Percentiles rank a stretch among this genome's conserved stretches.
These are phyloP conservation scores for Neosalanx taihuensis DNA, from an alignment of 2,797 vertebrate genomes.

Conservation along the genomic window DNA sequence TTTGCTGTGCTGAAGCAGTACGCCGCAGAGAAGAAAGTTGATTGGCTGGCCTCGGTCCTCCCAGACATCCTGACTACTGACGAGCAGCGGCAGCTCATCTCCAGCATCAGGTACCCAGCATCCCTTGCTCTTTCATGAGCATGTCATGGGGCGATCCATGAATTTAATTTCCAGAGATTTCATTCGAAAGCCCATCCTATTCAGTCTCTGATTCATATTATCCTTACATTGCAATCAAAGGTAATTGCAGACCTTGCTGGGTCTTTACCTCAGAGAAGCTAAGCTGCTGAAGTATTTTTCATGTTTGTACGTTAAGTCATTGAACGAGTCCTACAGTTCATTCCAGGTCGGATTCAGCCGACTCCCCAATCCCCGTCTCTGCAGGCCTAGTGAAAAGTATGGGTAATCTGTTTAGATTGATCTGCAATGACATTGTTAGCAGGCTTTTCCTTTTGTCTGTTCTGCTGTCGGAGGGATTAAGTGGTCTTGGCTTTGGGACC, in stretches of 20 bases:
- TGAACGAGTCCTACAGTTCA: neutral
- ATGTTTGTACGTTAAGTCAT: neutral
- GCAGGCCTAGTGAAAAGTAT: conserved; percentile 32
- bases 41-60: conserved; percentile 84
- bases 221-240: neutral
- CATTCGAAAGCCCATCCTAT: neutral
- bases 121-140: conserved; percentile 9
- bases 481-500: conserved; percentile 18
- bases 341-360: neutral
- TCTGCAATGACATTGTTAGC: conserved; percentile 32
- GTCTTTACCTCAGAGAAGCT: neutral
- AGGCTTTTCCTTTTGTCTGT: conserved; percentile 42
- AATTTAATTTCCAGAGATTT: neutral
- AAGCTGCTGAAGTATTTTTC: neutral
- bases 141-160: neutral
- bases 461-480: conserved; percentile 45
- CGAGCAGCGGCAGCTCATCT: conserved; percentile 82
- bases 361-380: conserved; percentile 9
- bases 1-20: conserved; percentile 89
- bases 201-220: neutral
- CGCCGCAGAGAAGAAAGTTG: conserved; percentile 85
- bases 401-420: conserved; percentile 50
- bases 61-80: conserved; percentile 81
- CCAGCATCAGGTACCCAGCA: conserved; percentile 85
- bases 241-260: neutral